Evolutionary conservation across 2,113 vertebrate species (phyloP).

Genomic region (Columbina picui): DNA sequence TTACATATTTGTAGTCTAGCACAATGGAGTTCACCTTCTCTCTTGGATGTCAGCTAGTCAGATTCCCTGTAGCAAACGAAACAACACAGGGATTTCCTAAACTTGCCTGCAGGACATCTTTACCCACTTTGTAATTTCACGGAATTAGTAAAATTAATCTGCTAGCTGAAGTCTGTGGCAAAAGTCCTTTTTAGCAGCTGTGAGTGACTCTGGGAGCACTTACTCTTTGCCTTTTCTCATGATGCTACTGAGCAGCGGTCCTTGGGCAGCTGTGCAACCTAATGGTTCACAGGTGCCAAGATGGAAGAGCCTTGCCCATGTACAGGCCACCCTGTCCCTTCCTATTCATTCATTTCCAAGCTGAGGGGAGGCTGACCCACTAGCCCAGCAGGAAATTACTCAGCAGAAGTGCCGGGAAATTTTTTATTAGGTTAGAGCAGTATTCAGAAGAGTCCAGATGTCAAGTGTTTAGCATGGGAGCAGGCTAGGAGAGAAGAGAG

Average conservation of each 20-base stretch:
- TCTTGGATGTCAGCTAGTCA: neutral
- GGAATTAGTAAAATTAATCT: neutral
- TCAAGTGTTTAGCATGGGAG: neutral
- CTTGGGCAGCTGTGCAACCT: neutral
- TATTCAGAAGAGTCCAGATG: neutral
- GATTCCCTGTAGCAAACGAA: neutral
- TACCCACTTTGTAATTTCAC: neutral
- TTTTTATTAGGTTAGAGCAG: neutral
- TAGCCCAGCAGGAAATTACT: neutral
- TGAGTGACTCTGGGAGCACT: neutral
- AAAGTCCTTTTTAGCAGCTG: neutral
- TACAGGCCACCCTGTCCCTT: neutral
- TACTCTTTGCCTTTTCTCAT: neutral
- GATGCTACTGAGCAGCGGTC: neutral
- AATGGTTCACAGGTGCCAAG: neutral
- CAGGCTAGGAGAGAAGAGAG: neutral
- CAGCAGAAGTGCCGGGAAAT: neutral
- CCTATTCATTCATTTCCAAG: neutral
- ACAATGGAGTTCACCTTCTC: neutral
- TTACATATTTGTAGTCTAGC: neutral
- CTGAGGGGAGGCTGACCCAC: neutral
- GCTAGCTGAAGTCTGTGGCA: neutral
- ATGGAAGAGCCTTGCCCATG: neutral
- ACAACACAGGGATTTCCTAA: neutral
- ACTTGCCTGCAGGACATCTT: neutral